Evolutionary conservation across 1,140 invertebrate genomes (phyloP), one percentile per base, ranked within the genome.

Genomic region (Drosophila rufa): DNA sequence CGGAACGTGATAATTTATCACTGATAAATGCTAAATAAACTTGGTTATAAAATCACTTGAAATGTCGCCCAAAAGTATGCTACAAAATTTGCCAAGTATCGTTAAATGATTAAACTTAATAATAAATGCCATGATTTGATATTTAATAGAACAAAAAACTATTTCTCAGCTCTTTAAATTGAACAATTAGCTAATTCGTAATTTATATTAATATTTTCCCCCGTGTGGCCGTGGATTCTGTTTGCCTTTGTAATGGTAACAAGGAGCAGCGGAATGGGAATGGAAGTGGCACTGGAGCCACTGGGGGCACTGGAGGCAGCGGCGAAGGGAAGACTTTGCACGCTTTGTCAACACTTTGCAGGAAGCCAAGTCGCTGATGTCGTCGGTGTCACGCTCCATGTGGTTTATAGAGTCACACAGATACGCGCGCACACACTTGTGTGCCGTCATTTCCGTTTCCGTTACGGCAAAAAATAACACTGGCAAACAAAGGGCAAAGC

Each of bases 371-470:
- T 69, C 55, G 48, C 43, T 60, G 75, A 78, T 79, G 79, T 80
- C 73, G 58, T 40, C 56, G 80, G 66, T 85, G 82, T 81, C 82
- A 85, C 78, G 82, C 77, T 69, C 70, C 74, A 68, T 62, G 59
- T 59, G 69, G 53, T 73, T 73, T 73, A 73, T 73, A 57, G 53
- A 57, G 66, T 43, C 48, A n/a, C 59, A 46, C 30, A 50, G 46
- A 56, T 36, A 45, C 42, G 47, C 45, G n/a, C 45, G 17, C 48
- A 50, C 36, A 57, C 36, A 46, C 51, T 51, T 43, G 55, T 38
- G 42, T 56, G 65, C 58, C 38, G 60, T 65, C 85, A 81, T 90
- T 90, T 90, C 85, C 85, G 85, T 85, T 89, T 89, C 85, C 84
- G 81, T 36, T 74, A 53, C 38, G 61, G 59, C 53, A 43, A 68